Evolutionary conservation across 1,140 invertebrate species (phyloP).

Genomic region (Solenopsis fugax): DNA sequence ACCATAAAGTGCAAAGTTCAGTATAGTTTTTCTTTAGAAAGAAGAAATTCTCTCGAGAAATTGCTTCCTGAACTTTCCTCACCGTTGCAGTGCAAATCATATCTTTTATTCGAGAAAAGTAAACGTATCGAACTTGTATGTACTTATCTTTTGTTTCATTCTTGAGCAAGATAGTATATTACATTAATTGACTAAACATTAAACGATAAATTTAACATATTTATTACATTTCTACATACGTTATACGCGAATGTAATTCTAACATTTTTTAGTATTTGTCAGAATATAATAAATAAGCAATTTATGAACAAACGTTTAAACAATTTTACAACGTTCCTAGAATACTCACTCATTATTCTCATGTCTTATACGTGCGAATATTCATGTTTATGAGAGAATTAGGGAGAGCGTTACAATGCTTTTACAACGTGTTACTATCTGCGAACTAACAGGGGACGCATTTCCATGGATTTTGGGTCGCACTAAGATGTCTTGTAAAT

Average conservation of each 20-base stretch:
- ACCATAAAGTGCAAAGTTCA: slow-evolving; percentile 30
- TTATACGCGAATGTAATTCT: background rate
- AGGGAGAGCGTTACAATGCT: slow-evolving; percentile 46
- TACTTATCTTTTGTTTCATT: background rate
- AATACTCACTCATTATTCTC: background rate
- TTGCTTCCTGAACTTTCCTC: slow-evolving; percentile 35
- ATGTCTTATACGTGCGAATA: background rate
- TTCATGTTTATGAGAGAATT: slow-evolving; percentile 23
- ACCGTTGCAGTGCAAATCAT: slow-evolving; percentile 7
- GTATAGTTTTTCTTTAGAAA: slow-evolving; percentile 4
- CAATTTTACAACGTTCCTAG: background rate
- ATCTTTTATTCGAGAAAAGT: slow-evolving; percentile 33
- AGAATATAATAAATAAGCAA: background rate
- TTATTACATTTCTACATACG: background rate
- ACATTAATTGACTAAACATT: background rate
- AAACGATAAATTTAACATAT: slow-evolving; percentile 11
- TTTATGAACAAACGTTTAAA: background rate
- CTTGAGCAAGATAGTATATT: background rate
- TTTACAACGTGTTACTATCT: slow-evolving; percentile 60
- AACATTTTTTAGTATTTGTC: background rate
- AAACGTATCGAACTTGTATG: slow-evolving; percentile 16
- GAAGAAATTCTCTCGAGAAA: slow-evolving; percentile 40
- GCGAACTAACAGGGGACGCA: slow-evolving; percentile 60
- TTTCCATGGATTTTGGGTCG: slow-evolving; percentile 71
- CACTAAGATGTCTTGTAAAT: slow-evolving; percentile 62